Conservation (phyloP, 2,797 vertebrate genomes). For the Simalia tracyae region DNA sequence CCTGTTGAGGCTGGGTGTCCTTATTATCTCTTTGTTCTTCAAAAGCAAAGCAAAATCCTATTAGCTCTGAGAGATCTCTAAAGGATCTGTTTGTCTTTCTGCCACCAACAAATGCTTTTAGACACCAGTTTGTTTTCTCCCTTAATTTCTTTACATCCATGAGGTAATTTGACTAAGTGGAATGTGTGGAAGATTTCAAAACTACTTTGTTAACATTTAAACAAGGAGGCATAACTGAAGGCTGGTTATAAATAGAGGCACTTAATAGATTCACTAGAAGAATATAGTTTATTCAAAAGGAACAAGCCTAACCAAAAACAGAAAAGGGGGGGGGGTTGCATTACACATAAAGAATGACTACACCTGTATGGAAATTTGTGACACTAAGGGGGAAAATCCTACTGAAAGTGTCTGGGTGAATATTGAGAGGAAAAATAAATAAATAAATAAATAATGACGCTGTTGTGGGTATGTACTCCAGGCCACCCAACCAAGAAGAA, state of each 20-base stretch:
- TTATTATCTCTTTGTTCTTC: not conserved
- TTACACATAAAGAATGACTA: not conserved
- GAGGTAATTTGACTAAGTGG: not conserved
- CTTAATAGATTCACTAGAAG: not conserved
- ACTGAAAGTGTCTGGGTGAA: too few species aligned
- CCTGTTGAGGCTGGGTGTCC: not conserved
- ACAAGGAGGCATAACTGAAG: not conserved
- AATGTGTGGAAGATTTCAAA: not conserved
- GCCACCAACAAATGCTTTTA: not conserved
- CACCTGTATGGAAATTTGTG: not conserved
- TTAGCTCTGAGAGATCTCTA: not conserved
- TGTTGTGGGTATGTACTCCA: not conserved
- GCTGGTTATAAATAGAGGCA: not conserved
- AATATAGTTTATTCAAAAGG: not conserved
- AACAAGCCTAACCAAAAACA: not conserved
- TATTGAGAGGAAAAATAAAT: too few species aligned
- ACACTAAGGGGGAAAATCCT: not conserved
- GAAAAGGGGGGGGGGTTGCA: not conserved
- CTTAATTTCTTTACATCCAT: not conserved
- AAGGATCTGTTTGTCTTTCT: not conserved
- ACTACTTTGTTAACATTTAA: not conserved
- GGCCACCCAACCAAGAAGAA: not conserved
- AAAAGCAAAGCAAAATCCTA: not conserved
- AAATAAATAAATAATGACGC: not conserved
- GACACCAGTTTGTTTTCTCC: not conserved